Evolutionary conservation across 2,888 invertebrate species (phyloP).

Genomic region (Leistus spinibarbis): DNA sequence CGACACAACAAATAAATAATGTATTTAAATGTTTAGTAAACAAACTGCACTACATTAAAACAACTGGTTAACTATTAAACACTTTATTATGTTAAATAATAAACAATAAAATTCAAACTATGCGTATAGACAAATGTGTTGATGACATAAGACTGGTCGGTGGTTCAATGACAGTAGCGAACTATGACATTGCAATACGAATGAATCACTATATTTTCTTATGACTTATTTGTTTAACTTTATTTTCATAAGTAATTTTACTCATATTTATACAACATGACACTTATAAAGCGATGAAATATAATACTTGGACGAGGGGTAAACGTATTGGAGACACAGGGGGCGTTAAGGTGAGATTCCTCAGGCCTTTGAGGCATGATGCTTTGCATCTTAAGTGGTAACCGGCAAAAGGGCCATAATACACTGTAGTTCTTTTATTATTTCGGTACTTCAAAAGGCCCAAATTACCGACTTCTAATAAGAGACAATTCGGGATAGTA

Average conservation of each 20-base stretch:
- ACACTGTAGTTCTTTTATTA: not conserved
- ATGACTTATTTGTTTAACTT: not conserved
- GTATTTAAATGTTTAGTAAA: not conserved
- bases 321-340: not conserved
- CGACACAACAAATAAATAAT: not conserved
- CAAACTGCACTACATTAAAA: not conserved
- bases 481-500: not conserved
- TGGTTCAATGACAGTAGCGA: not conserved
- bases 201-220: not conserved
- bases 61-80: not conserved
- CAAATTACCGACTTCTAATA: not conserved
- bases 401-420: not conserved
- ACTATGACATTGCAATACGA: not conserved
- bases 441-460: not conserved
- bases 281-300: not conserved
- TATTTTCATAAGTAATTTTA: not conserved
- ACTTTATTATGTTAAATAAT: not conserved
- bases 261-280: not conserved
- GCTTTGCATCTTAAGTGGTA: conserved; percentile 16
- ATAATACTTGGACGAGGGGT: not conserved
- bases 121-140: not conserved
- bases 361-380: not conserved
- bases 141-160: not conserved
- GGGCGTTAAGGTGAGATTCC: not conserved
- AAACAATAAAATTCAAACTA: not conserved